Percentiles rank a stretch among this genome's conserved stretches.
Conservation (phyloP, 2,113 vertebrate genomes). For the Indicator indicator region DNA sequence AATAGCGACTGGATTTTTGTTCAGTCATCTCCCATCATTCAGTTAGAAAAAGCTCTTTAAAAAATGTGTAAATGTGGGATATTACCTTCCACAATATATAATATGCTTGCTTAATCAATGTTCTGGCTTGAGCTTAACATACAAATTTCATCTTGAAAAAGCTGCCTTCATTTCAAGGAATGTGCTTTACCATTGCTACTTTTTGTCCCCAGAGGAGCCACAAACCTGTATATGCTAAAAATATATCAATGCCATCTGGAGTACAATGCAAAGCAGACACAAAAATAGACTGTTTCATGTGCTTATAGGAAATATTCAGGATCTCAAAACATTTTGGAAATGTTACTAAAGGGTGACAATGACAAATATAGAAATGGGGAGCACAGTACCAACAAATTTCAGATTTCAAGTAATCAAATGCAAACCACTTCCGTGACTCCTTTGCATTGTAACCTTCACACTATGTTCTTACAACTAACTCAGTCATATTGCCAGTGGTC, state of each 20-base stretch:
- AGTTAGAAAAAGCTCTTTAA: neutral
- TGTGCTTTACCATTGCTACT: neutral
- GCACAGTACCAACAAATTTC: neutral
- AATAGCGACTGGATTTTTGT: neutral
- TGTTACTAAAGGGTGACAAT: neutral
- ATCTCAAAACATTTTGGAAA: neutral
- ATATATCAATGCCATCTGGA: conserved; percentile 27
- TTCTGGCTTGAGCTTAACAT: neutral
- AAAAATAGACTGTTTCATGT: neutral
- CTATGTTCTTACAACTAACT: neutral
- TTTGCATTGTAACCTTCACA: neutral
- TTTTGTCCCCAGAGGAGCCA: neutral
- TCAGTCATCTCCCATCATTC: neutral
- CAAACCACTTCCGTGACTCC: neutral
- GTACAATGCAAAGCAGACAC: neutral
- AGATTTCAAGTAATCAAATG: neutral
- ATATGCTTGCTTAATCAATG: neutral
- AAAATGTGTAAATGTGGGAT: neutral
- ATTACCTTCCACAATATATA: neutral
- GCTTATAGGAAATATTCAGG: neutral
- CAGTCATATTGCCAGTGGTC: neutral
- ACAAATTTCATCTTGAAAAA: neutral
- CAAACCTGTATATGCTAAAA: neutral
- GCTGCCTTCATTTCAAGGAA: neutral
- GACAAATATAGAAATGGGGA: neutral